phyloP scores from a whole-genome alignment of 1,140 invertebrate species.

The Cheumatopsyche charites region DNA sequence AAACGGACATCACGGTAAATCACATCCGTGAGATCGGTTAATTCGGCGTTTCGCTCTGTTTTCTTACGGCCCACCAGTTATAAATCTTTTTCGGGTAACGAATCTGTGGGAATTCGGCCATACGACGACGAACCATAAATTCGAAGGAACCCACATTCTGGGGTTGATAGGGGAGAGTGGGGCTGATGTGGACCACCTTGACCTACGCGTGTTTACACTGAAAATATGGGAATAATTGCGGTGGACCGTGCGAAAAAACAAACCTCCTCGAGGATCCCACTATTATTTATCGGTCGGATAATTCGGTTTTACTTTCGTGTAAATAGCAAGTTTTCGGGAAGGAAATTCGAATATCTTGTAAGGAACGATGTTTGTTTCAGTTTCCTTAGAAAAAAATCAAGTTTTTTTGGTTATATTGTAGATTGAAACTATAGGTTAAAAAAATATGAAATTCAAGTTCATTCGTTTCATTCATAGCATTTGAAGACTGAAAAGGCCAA shows the following conservation, averaged over 20 bases:
- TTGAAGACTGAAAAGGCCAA: too few species aligned
- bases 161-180: too few species aligned
- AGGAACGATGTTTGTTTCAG: too few species aligned
- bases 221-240: slow-evolving; percentile 28
- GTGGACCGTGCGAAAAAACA: slow-evolving; percentile 9
- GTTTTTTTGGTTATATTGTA: too few species aligned
- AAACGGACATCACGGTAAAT: slow-evolving; percentile 34
- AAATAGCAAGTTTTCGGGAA: too few species aligned
- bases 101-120: slow-evolving; percentile 34
- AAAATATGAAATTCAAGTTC: too few species aligned
- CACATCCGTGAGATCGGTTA: slow-evolving; percentile 37
- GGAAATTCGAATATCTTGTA: too few species aligned
- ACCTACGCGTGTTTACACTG: slow-evolving; percentile 29
- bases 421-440: too few species aligned
- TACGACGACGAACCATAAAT: slow-evolving; percentile 29
- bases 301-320: too few species aligned
- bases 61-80: slow-evolving; percentile 28
- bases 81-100: slow-evolving; percentile 35
- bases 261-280: background rate
- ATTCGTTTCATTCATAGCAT: too few species aligned
- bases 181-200: slow-evolving; percentile 5
- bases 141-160: background rate
- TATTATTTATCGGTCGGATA: slow-evolving; percentile 18
- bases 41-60: slow-evolving; percentile 34
- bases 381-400: too few species aligned